These are phyloP conservation scores for Caradrina clavipalpis DNA, from an alignment of 2,888 invertebrate species.

Conservation along the genomic window DNA sequence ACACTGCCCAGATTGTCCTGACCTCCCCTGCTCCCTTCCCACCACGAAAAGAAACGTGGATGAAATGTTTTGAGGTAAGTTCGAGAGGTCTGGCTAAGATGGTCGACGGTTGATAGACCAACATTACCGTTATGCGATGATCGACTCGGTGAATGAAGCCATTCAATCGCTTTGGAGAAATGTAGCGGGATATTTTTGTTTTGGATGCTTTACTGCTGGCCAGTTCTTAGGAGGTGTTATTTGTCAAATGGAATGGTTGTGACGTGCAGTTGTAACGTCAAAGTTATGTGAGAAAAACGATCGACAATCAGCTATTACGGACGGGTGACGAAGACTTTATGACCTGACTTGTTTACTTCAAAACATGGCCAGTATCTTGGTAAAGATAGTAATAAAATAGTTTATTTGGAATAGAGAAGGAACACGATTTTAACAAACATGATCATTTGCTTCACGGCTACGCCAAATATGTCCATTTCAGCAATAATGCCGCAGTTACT, in stretches of 20 bases:
- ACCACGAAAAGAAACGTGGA: slow-evolving; percentile 16
- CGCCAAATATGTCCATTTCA: too few species aligned
- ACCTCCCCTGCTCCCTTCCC: slow-evolving; percentile 57
- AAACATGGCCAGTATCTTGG: too few species aligned
- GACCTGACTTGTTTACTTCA: too few species aligned
- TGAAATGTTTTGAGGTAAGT: slow-evolving; percentile 13
- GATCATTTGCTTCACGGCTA: too few species aligned
- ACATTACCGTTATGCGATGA: slow-evolving; percentile 85
- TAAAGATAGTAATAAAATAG: too few species aligned
- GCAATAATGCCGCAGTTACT: too few species aligned
- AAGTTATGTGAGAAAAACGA: slow-evolving; percentile 21
- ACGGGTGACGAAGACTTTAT: not conserved
- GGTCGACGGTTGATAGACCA: slow-evolving; percentile 81
- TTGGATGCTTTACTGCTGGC: slow-evolving; percentile 70
- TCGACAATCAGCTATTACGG: not conserved
- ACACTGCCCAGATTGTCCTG: slow-evolving; percentile 65
- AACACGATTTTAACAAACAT: too few species aligned
- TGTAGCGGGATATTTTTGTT: slow-evolving; percentile 80
- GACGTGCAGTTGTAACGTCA: slow-evolving; percentile 36
- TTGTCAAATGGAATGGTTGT: slow-evolving; percentile 40
- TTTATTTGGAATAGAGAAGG: too few species aligned
- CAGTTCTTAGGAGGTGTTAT: slow-evolving; percentile 60
- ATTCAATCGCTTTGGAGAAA: slow-evolving; percentile 85
- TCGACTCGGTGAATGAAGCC: slow-evolving; percentile 85
- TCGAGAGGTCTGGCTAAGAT: slow-evolving; percentile 59